A percentile compares a stretch with the other conserved stretches of the same genome.
Conservation (phyloP, 2,888 invertebrate species). For the Enchytraeus crypticus region DNA sequence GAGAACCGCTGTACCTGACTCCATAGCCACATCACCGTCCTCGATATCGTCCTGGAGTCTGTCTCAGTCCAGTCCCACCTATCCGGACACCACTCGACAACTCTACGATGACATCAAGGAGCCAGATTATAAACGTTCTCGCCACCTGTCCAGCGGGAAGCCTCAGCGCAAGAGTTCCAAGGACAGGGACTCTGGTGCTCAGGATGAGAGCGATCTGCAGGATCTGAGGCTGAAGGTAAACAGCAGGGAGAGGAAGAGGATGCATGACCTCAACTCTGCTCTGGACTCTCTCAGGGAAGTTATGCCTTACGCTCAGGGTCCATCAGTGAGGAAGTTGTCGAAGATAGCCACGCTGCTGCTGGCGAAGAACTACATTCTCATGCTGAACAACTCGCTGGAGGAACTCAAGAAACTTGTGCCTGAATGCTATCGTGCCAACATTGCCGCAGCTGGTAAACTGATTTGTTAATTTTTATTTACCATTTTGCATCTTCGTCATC, state of each 20-base stretch:
- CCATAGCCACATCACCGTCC: too few species aligned
- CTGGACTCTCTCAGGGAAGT: slow-evolving; percentile 47
- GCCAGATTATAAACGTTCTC: too few species aligned
- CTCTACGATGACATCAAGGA: too few species aligned
- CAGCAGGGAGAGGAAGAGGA: slow-evolving; percentile 50
- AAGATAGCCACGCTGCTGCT: slow-evolving; percentile 46
- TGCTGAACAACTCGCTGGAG: slow-evolving; percentile 44
- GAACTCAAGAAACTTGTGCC: slow-evolving; percentile 47
- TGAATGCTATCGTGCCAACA: slow-evolving; percentile 33
- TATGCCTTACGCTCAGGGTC: slow-evolving; percentile 48
- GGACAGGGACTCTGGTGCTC: too few species aligned
- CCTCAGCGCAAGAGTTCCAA: too few species aligned
- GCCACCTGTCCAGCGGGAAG: too few species aligned
- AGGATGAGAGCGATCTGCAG: slow-evolving; percentile 37
- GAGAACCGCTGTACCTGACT: too few species aligned
- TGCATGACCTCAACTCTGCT: slow-evolving; percentile 52
- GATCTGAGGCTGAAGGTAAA: slow-evolving; percentile 48
- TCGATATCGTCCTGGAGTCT: too few species aligned
- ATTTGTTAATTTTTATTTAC: too few species aligned
- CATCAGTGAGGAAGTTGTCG: slow-evolving; percentile 45
- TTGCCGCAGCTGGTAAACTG: not conserved
- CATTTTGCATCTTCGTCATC: not conserved
- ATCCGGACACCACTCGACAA: too few species aligned
- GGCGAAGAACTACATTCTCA: slow-evolving; percentile 47
- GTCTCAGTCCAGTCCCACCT: too few species aligned